A percentile compares a stretch with the other conserved stretches of the same genome.
phyloP scores from a whole-genome alignment of 2,797 vertebrate genomes.

The Clangula hyemalis region DNA sequence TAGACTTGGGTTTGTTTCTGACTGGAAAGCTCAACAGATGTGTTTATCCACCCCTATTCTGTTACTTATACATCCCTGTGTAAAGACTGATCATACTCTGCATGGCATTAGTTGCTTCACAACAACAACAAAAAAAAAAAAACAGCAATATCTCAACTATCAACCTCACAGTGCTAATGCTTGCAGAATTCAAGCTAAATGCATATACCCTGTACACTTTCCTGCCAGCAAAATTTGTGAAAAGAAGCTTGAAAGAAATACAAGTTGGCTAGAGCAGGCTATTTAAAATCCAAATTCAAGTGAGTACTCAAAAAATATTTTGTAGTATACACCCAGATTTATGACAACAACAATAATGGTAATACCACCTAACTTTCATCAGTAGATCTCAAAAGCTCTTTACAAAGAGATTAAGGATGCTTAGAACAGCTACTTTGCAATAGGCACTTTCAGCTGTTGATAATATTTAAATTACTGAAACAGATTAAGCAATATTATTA shows the following conservation, averaged over 20 bases:
- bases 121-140: not conserved
- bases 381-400: conserved; percentile 50
- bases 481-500: conserved; percentile 47
- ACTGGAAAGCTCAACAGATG: not conserved
- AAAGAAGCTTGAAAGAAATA: conserved; percentile 12
- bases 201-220: not conserved
- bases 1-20: not conserved
- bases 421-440: conserved; percentile 43
- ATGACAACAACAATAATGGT: conserved; percentile 41
- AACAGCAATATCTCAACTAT: not conserved
- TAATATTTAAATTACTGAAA: conserved; percentile 44
- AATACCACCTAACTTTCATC: conserved; percentile 59
- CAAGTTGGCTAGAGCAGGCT: not conserved
- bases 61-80: not conserved
- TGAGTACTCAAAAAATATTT: conserved; percentile 63
- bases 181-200: not conserved
- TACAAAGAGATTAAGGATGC: conserved; percentile 40
- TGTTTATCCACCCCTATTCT: not conserved
- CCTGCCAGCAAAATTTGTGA: not conserved
- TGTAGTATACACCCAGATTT: conserved; percentile 38
- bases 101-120: fast-evolving
- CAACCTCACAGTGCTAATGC: not conserved
- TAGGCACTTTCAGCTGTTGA: conserved; percentile 43
- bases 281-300: conserved; percentile 53
- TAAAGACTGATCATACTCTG: not conserved